Base-by-base conservation (phyloP, 2,113 vertebrate species). In the Propithecus coquereli region DNA sequence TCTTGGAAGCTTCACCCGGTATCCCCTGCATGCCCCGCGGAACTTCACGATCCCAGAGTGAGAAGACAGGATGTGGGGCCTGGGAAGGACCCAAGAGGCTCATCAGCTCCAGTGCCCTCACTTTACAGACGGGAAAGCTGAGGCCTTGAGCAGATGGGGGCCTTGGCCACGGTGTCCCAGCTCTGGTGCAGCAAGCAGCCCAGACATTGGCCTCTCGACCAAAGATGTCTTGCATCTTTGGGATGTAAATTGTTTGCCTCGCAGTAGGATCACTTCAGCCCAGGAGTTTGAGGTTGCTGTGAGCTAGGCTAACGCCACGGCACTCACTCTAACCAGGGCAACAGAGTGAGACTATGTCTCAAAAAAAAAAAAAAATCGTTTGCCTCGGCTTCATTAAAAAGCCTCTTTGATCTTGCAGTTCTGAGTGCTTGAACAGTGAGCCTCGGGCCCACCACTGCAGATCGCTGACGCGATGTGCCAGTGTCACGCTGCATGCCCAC, bases 131-230 rank as follows among this genome's bases (percentile, higher is more conserved):
- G 32, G 45, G 37, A 16, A 57, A 68, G 50, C 52, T 9, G 91
- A 92, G 83, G 22, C 45, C 61, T 37, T 13, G 70, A 37, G 14
- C 1, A 0, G 13, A 3, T 4, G 10, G 63, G 37, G 20, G 16
- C 50, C 40, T 23, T 11, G 45, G 54, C 16, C 40, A 3, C 5
- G 7, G 40, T n/a, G 34, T 30, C 0, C 18, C 10, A 47, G 23
- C 40, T 68, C 10, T 3, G 10, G 16, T 30, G 57, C 47, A 80
- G 63, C 40, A 59, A 1, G 16, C 3, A 82, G 45, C 5, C 52
- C 59, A 16, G 25, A 9, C 18, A n/a, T 65, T 0, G 1, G 52
- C n/a, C n/a, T 43, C 66, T 34, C 1, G 8, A 18, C 12, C 9
- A 20, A 9, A 0, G 0, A 70, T 20, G 45, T 22, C 17, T 23